Evolutionary conservation across 2,113 vertebrate species (phyloP).

Genomic region (Chascanopsetta lugubris): DNA sequence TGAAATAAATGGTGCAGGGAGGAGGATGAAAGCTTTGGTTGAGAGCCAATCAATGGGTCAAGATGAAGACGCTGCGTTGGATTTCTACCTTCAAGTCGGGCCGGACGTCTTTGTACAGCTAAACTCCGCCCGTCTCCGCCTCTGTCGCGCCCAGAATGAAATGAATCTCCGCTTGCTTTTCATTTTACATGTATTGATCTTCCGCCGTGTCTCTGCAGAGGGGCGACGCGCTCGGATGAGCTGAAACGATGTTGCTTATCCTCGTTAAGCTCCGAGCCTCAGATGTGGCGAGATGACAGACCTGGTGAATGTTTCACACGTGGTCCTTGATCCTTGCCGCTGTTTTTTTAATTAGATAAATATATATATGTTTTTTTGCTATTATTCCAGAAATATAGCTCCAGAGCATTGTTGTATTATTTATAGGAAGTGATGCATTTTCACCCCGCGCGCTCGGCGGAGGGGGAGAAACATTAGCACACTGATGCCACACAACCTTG

Average conservation of each 20-base stretch:
- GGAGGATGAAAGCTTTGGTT: slow-evolving; percentile 60
- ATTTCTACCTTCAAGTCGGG: slow-evolving; percentile 48
- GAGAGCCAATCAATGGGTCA: slow-evolving; percentile 44
- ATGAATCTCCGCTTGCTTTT: slow-evolving; percentile 43
- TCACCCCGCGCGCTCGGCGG: slow-evolving; percentile 5
- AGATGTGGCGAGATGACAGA: slow-evolving; percentile 43
- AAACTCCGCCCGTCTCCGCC: slow-evolving; percentile 21
- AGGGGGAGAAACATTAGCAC: slow-evolving; percentile 16
- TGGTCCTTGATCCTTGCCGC: slow-evolving; percentile 12
- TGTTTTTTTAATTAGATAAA: neutral
- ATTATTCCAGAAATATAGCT: neutral
- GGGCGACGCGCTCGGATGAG: slow-evolving; percentile 41
- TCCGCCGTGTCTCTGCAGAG: slow-evolving; percentile 54
- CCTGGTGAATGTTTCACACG: slow-evolving; percentile 32
- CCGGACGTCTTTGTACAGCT: slow-evolving; percentile 37
- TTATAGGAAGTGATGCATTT: slow-evolving; percentile 10
- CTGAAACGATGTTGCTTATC: slow-evolving; percentile 51
- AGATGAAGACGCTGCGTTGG: slow-evolving; percentile 56
- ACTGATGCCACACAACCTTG: slow-evolving; percentile 20
- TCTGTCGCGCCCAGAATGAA: slow-evolving; percentile 23
- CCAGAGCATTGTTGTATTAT: neutral
- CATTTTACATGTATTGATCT: slow-evolving; percentile 63
- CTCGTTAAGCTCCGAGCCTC: slow-evolving; percentile 43
- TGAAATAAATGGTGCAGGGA: slow-evolving; percentile 67
- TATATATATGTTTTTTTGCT: neutral